Evolutionary conservation across 2,113 vertebrate genomes (phyloP).

Genomic region (Brachypteracias leptosomus): DNA sequence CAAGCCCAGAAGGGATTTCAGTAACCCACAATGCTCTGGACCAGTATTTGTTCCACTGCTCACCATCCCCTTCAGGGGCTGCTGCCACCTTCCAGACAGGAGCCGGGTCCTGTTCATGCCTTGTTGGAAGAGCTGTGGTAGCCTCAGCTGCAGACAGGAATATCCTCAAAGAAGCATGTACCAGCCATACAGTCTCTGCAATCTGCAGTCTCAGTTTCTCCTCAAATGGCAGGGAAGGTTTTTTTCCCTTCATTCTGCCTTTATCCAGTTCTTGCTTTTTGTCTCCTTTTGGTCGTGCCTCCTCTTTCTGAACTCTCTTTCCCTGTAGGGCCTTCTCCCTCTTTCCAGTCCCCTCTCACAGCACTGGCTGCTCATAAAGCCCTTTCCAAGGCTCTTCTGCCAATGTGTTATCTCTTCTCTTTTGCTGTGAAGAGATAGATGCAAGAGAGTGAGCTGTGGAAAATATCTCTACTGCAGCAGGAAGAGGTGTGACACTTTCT

Average conservation of each 20-base stretch:
- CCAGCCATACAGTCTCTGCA: not conserved
- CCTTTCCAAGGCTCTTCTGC: not conserved
- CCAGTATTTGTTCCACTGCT: not conserved
- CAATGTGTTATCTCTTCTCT: not conserved
- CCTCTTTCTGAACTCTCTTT: not conserved
- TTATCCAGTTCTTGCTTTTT: not conserved
- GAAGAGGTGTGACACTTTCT: not conserved
- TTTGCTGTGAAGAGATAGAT: not conserved
- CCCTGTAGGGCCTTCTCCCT: not conserved
- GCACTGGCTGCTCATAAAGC: not conserved
- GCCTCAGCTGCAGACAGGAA: not conserved
- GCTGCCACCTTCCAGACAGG: not conserved
- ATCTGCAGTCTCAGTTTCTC: not conserved
- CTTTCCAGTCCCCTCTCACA: not conserved
- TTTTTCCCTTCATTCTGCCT: not conserved
- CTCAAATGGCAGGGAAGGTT: not conserved
- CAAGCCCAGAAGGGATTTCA: not conserved
- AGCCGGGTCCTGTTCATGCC: accelerated
- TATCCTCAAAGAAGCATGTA: not conserved
- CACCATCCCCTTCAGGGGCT: not conserved
- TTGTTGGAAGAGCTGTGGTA: not conserved
- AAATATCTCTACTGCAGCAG: not conserved
- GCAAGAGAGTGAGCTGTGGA: not conserved
- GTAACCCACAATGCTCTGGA: not conserved
- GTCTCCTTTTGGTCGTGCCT: not conserved